phyloP scores from a whole-genome alignment of 2,888 invertebrate genomes.

The Elaeidobius kamerunicus region DNA sequence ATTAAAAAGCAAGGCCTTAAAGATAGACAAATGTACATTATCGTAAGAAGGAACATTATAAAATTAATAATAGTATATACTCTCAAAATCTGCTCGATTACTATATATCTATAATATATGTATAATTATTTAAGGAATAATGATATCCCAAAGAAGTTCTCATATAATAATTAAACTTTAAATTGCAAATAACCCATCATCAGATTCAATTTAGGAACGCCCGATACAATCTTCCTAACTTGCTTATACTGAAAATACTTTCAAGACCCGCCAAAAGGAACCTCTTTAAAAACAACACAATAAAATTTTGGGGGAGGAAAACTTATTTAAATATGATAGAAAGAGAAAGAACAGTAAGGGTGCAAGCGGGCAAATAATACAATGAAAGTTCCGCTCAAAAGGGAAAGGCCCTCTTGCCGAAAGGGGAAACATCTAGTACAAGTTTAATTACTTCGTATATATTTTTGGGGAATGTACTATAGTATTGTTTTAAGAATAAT shows the following conservation, averaged over 20 bases:
- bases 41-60: too few species aligned
- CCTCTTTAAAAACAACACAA: slow-evolving; percentile 30
- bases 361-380: slow-evolving; percentile 16
- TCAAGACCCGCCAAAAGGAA: slow-evolving; percentile 24
- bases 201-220: slow-evolving; percentile 28
- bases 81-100: too few species aligned
- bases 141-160: slow-evolving; percentile 6
- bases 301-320: slow-evolving; percentile 27
- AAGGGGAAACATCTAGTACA: slow-evolving; percentile 26
- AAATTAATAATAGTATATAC: too few species aligned
- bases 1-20: too few species aligned
- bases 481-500: slow-evolving; percentile 18
- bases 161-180: slow-evolving; percentile 18
- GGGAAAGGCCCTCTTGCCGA: slow-evolving; percentile 12
- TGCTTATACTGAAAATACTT: slow-evolving; percentile 23
- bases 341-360: slow-evolving; percentile 12
- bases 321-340: slow-evolving; percentile 30
- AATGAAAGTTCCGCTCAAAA: slow-evolving; percentile 15
- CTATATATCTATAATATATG: too few species aligned
- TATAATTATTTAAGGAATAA: too few species aligned
- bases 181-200: slow-evolving; percentile 25
- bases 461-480: slow-evolving; percentile 8
- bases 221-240: slow-evolving; percentile 28
- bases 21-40: too few species aligned
- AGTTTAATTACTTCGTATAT: slow-evolving; percentile 30